These are phyloP conservation scores for Listronotus oregonensis DNA, from an alignment of 1,140 invertebrate genomes.

Conservation along the genomic window DNA sequence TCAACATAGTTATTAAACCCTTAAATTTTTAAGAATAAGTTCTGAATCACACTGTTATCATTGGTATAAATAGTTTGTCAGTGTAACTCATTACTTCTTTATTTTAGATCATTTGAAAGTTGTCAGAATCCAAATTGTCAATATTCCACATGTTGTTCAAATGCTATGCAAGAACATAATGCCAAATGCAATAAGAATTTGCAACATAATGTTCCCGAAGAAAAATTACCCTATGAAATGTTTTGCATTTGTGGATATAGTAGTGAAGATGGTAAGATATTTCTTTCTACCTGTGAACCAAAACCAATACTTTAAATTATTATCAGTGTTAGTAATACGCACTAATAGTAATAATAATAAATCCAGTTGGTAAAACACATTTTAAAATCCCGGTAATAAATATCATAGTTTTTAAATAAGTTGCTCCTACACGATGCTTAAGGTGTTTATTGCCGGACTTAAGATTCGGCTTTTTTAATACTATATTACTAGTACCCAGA, in stretches of 20 bases:
- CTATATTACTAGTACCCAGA: too few relatives aligned
- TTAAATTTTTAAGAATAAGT: too few relatives aligned
- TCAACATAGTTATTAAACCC: too few relatives aligned
- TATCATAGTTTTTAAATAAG: too few relatives aligned
- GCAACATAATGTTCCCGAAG: slow-evolving; percentile 59
- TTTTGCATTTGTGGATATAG: slow-evolving; percentile 77
- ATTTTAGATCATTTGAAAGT: slow-evolving; percentile 67
- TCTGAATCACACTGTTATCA: too few relatives aligned
- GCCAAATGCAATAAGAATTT: slow-evolving; percentile 62
- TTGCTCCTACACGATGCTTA: too few relatives aligned
- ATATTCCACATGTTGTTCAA: slow-evolving; percentile 76
- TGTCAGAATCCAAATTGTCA: slow-evolving; percentile 71
- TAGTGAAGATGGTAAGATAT: slow-evolving; percentile 63
- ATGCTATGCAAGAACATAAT: slow-evolving; percentile 73
- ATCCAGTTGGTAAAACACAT: not conserved
- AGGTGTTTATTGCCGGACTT: too few relatives aligned
- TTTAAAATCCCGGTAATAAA: too few relatives aligned
- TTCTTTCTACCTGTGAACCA: slow-evolving; percentile 30
- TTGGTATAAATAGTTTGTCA: too few relatives aligned
- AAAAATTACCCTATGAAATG: slow-evolving; percentile 64
- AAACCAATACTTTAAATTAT: too few relatives aligned
- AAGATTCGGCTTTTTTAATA: too few relatives aligned
- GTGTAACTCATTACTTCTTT: slow-evolving; percentile 6
- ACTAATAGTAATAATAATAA: not conserved
- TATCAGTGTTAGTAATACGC: not conserved